Evolutionary conservation across 1,140 invertebrate species (phyloP).

Genomic region (Neocloeon triangulifer): DNA sequence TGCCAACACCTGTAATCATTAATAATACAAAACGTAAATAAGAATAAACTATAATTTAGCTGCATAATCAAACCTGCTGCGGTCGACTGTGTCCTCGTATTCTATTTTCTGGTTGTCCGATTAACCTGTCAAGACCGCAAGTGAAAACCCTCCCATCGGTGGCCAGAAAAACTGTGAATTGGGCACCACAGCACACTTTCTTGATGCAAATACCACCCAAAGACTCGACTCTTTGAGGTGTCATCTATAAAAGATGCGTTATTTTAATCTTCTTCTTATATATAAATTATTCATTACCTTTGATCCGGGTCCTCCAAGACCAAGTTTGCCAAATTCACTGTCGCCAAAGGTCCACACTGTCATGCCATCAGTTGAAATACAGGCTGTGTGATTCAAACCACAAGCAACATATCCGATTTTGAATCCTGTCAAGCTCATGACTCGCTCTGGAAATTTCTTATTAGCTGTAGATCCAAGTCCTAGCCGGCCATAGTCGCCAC

Average conservation of each 20-base stretch:
- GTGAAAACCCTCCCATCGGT: conserved; percentile 32
- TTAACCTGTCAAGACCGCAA: conserved; percentile 34
- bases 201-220: conserved; percentile 28
- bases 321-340: conserved; percentile 40
- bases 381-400: conserved; percentile 39
- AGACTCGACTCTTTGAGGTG: conserved; percentile 27
- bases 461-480: conserved; percentile 33
- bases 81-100: conserved; percentile 19
- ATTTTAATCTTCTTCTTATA: no score
- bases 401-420: conserved; percentile 28
- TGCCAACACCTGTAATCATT: conserved; percentile 16
- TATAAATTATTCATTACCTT: no score
- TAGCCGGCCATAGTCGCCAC: conserved; percentile 38
- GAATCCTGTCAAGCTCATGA: conserved; percentile 22
- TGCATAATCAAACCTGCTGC: conserved; percentile 12
- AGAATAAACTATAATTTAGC: background rate
- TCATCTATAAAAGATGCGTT: no score
- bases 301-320: conserved; percentile 28
- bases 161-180: conserved; percentile 38
- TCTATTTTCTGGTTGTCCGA: conserved; percentile 26
- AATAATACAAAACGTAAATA: no score
- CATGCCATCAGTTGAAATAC: conserved; percentile 28
- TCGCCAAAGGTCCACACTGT: conserved; percentile 44
- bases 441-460: conserved; percentile 34
- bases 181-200: conserved; percentile 36